Conservation (phyloP, 92 coral and sea anemone species). For the Umimayanthus kanabou region DNA sequence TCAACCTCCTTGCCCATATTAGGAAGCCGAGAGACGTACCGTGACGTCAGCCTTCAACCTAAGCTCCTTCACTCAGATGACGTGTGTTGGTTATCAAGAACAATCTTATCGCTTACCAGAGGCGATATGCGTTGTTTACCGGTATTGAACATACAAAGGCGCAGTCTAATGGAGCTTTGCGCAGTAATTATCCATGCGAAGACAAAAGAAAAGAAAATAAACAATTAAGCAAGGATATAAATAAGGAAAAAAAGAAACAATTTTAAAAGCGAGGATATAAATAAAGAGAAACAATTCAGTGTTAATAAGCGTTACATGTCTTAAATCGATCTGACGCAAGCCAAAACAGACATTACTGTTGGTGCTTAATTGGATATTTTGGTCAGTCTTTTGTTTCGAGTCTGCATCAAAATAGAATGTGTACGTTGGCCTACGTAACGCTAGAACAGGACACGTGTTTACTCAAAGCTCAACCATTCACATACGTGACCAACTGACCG, state of each 20-base stretch:
- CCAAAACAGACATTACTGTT: neutral
- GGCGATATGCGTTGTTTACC: constrained; percentile 33
- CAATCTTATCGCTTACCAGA: neutral
- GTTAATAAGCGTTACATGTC: neutral
- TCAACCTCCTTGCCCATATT: constrained; percentile 5
- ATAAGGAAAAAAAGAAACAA: constrained; percentile 1
- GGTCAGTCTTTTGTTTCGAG: neutral
- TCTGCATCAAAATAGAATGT: neutral
- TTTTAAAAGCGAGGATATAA: neutral
- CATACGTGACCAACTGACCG: constrained; percentile 13
- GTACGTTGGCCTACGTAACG: neutral
- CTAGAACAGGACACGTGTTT: constrained; percentile 10
- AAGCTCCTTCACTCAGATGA: constrained; percentile 17
- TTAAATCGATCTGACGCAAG: constrained; percentile 15
- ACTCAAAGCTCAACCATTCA: neutral
- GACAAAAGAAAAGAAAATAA: neutral
- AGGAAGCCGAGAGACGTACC: neutral
- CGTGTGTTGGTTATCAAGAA: constrained; percentile 10
- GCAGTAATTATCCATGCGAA: neutral
- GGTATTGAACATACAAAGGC: neutral
- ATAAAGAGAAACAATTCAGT: constrained; percentile 8
- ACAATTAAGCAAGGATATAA: neutral
- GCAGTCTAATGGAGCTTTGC: neutral
- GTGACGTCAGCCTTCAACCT: constrained; percentile 12
- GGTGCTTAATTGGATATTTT: neutral